Conservation (phyloP, 53 echinoderm and acorn worm genomes). For the Apostichopus leukothele region DNA sequence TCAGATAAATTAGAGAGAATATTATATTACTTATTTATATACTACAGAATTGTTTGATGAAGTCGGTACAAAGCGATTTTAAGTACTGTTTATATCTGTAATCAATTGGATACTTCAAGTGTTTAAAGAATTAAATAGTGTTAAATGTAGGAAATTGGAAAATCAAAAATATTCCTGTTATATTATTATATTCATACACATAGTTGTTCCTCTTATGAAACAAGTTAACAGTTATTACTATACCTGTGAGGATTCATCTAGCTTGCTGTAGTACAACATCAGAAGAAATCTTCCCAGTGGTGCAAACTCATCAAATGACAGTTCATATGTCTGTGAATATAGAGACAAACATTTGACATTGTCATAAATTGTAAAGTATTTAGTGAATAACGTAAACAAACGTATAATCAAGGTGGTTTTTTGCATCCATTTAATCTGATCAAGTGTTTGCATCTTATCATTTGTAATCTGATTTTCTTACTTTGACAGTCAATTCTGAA, state of each 20-base stretch:
- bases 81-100: no score
- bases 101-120: no score
- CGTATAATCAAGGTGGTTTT: no score
- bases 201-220: background rate
- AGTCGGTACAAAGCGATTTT: no score
- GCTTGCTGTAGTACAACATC: constrained; percentile 76
- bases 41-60: no score
- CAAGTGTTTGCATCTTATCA: no score
- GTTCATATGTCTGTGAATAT: constrained; percentile 51
- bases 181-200: background rate
- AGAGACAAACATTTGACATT: background rate
- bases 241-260: constrained; percentile 73
- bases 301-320: constrained; percentile 82
- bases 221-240: background rate
- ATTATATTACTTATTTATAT: background rate
- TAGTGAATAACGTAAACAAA: no score
- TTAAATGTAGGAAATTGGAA: background rate
- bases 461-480: no score
- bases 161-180: no score
- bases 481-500: no score
- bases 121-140: background rate
- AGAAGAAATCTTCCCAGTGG: constrained; percentile 67
- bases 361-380: background rate
- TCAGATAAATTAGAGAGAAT: background rate
- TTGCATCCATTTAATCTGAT: no score